Percentiles rank a stretch among this genome's conserved stretches.
These are phyloP conservation scores for Cataglyphis cursor DNA, from an alignment of 2,888 invertebrate species.

Conservation along the genomic window DNA sequence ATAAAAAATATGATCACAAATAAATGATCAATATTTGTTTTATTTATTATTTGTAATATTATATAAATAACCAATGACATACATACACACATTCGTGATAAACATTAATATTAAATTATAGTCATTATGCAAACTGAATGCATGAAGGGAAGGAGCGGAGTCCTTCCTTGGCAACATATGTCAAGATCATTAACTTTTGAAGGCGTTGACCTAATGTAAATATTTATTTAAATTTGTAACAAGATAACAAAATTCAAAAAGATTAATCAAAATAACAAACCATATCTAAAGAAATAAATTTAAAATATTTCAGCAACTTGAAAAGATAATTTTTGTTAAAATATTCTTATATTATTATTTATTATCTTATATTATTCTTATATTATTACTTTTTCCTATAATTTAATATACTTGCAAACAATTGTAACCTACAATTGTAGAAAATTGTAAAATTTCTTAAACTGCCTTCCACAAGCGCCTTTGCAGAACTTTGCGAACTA, in stretches of 20 bases:
- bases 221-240: not conserved
- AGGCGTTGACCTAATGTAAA: no score
- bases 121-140: no score
- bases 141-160: no score
- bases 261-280: not conserved
- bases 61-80: no score
- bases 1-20: no score
- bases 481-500: slow-evolving; percentile 3
- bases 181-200: no score
- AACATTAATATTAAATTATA: no score
- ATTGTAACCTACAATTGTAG: not conserved
- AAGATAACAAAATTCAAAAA: not conserved
- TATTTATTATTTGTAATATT: no score
- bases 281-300: not conserved
- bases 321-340: not conserved
- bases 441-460: not conserved
- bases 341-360: not conserved
- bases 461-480: not conserved
- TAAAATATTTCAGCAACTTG: not conserved
- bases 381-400: not conserved
- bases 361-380: no score
- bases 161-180: no score
- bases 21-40: no score
- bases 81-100: no score
- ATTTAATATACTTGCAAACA: not conserved